Base-by-base conservation (phyloP, 2,113 vertebrate genomes). In the Cyphomyrus discorhynchus region DNA sequence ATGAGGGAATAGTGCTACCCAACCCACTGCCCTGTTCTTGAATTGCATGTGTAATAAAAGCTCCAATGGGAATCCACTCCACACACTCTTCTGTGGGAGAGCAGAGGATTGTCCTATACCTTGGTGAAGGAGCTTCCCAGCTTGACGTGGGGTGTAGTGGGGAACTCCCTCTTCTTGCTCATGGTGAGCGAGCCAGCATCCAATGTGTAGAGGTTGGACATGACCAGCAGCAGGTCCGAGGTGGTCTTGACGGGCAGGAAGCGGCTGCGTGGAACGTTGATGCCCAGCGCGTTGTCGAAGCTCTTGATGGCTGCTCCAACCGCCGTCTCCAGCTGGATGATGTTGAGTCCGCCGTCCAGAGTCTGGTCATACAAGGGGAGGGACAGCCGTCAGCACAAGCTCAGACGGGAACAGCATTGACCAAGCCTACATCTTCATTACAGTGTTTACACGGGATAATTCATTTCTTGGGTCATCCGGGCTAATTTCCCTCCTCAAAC, bases 101-200 rank as follows among this genome's bases (percentile, higher is more conserved):
- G 82, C 42, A 47, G 42, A 84, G 45, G 85, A 24, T 27, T 19
- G 2, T 3, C n/a, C 27, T 11, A 53, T 90, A 99, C 98, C 96
- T 99, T 99, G 89, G 98, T 99, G 95, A 99, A 99, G 93, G 98
- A 99, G 94, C 98, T 98, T 89, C 98, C 98, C 95, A 99, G 96
- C 91, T 99, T 99, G 91, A 98, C 97, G 52, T 99, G 96, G 21
- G 98, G 98, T 77, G 99, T 98, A 35, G 96, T 97, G 89, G 95
- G 97, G 91, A 99, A 99, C 94, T 99, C 98, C 0, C 98, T 95
- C 94, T 96, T 97, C 92, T 97, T 95, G 87, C 98, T 99, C 98
- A 99, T 99, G 1, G 97, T 99, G 89, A 99, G 92, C 24, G 98
- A 99, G 0, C 98, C 98, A 1, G 97, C 98, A 1, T 98, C 97